These are phyloP conservation scores for Dromiciops gliroides DNA, from an alignment of 2,113 vertebrate genomes.

Conservation along the genomic window DNA sequence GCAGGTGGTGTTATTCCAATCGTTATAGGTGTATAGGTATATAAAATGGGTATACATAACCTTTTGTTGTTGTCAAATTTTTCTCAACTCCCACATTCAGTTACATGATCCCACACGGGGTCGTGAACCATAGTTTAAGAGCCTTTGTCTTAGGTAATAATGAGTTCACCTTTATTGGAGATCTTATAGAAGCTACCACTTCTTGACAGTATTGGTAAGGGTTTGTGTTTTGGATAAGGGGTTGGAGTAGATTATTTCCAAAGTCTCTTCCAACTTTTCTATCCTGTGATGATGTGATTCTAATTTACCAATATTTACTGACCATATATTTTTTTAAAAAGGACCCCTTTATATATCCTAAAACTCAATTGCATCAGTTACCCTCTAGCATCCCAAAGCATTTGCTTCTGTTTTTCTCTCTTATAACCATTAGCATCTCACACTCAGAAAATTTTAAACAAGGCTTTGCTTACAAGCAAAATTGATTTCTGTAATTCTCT, in stretches of 20 bases:
- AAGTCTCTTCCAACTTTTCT: not conserved
- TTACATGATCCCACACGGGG: too few relatives aligned
- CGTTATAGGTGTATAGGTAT: too few relatives aligned
- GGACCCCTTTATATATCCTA: slow-evolving; percentile 5
- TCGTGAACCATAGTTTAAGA: too few relatives aligned
- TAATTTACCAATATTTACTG: not conserved
- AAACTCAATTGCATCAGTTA: slow-evolving; percentile 52
- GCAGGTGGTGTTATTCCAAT: too few relatives aligned
- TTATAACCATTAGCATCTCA: slow-evolving; percentile 54
- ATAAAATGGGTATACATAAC: too few relatives aligned
- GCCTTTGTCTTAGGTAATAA: not conserved
- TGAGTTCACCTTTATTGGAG: not conserved
- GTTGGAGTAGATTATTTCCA: not conserved
- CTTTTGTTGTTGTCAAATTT: too few relatives aligned
- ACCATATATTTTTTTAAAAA: slow-evolving; percentile 22
- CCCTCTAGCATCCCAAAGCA: slow-evolving; percentile 42
- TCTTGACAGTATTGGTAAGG: not conserved
- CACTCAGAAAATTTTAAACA: slow-evolving; percentile 68
- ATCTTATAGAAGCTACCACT: not conserved
- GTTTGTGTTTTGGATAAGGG: not conserved
- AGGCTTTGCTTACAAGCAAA: slow-evolving; percentile 66
- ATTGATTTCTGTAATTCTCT: slow-evolving; percentile 74
- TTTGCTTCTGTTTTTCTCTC: slow-evolving; percentile 67
- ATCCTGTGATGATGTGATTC: not conserved
- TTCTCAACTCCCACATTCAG: too few relatives aligned